A percentile compares a stretch with the other conserved stretches of the same genome.
phyloP scores from a whole-genome alignment of 1,140 invertebrate genomes.

The Heliconius hewitsoni region DNA sequence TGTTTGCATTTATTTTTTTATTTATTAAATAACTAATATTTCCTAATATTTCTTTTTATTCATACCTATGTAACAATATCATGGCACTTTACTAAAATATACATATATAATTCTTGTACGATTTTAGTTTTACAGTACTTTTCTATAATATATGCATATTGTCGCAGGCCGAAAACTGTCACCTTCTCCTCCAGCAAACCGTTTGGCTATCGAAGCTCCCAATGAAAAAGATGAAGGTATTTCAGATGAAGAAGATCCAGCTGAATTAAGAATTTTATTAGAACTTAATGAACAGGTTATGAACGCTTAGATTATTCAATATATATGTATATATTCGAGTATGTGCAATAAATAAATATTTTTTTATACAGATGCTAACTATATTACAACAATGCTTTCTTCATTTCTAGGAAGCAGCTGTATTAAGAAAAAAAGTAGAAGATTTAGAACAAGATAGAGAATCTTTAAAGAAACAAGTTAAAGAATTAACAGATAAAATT shows the following conservation, averaged over 20 bases:
- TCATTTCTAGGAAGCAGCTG: conserved; percentile 85
- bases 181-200: conserved; percentile 83
- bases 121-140: not conserved
- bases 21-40: conserved; percentile 35
- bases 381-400: not conserved
- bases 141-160: not conserved
- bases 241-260: conserved; percentile 88
- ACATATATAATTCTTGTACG: conserved; percentile 6
- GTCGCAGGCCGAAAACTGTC: conserved; percentile 84
- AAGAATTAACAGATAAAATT: conserved; percentile 88
- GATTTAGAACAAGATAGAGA: conserved; percentile 92
- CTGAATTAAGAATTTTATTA: conserved; percentile 89
- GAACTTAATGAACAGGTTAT: conserved; percentile 91
- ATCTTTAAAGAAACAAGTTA: conserved; percentile 87
- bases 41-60: conserved; percentile 22
- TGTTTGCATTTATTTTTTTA: conserved; percentile 34
- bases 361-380: not conserved
- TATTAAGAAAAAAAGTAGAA: conserved; percentile 90
- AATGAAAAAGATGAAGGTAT: conserved; percentile 88
- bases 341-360: no score
- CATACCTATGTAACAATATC: conserved; percentile 30
- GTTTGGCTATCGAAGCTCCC: conserved; percentile 84
- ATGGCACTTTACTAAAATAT: conserved; percentile 38
- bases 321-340: not conserved
- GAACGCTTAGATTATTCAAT: conserved; percentile 6